Evolutionary conservation across 64 coral and sea anemone species (phyloP), one percentile per base, ranked within the genome.

Genomic region (Pocillopora verrucosa): DNA sequence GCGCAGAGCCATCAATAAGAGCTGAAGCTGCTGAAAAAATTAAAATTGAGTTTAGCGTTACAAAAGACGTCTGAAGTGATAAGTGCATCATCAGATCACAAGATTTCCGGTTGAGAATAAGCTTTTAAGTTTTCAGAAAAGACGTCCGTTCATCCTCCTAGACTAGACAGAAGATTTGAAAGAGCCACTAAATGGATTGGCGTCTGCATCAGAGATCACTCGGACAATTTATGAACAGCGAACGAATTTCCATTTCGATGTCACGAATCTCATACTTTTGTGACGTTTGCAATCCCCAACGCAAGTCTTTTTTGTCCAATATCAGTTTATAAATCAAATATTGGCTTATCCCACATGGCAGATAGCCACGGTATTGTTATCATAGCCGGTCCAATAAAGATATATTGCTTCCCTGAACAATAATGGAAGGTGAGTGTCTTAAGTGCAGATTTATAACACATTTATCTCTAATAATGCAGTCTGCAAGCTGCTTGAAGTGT

Each of bases 81-180:
- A 85, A 85, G 37, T 41, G 57, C 65, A 72, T 85, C 63, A 85
- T 85, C 70, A 85, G 38, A 19, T 37, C 38, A 37, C 19, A 9
- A n/a, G 63, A 72, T 67, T 85, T 85, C 64, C 82, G 62, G 82
- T 67, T 67, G 82, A 72, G 64, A 36, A 26, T 57, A 36, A 36
- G 34, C 65, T 85, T 72, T 70, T 38, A 85, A 72, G 72, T 70
- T 72, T 85, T 85, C 72, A 4, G 30, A 72, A 85, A 72, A 24
- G 82, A 85, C 64, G 56, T 7, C 75, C 75, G 56, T 56, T 20
- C 19, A 77, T 10, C 34, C 16, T 16, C 16, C 34, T 11, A 16
- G 37, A 36, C 16, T 56, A 20, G 17, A 7, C 7, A 51, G 41
- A 51, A 51, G 41, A 77, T 0, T n/a, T 22, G 56, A 77, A 56